Evolutionary conservation across 2,797 vertebrate species (phyloP).

Genomic region (Gephyroberyx darwinii): DNA sequence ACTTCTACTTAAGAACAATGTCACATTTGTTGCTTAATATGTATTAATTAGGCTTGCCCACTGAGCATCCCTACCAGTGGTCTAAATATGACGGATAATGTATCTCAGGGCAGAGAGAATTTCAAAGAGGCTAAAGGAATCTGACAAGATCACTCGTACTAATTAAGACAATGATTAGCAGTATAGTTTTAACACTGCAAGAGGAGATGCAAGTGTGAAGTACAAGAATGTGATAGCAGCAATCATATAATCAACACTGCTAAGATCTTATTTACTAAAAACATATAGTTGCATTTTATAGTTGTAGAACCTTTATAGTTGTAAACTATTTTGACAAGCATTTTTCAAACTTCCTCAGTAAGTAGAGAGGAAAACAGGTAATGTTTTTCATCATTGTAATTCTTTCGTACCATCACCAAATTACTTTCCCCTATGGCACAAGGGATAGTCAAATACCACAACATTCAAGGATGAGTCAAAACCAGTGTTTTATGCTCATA

Average conservation of each 20-base stretch:
- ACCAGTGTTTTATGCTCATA: conserved; percentile 89
- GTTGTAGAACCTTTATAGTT: too few species aligned
- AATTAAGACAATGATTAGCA: conserved; percentile 43
- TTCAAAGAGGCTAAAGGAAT: conserved; percentile 40
- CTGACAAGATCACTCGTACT: conserved; percentile 53
- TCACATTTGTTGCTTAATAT: conserved; percentile 67
- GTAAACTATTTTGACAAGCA: too few species aligned
- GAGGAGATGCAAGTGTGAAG: too few species aligned
- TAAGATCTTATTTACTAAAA: too few species aligned
- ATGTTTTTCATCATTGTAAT: too few species aligned
- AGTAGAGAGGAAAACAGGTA: too few species aligned
- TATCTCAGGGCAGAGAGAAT: conserved; percentile 13
- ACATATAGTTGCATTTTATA: too few species aligned
- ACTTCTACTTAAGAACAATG: conserved; percentile 61
- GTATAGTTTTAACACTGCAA: conserved; percentile 17
- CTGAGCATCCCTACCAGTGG: conserved; percentile 41
- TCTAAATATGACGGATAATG: conserved; percentile 48
- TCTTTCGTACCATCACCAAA: too few species aligned
- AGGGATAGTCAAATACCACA: conserved; percentile 14
- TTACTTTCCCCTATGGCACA: too few species aligned
- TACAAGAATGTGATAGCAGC: too few species aligned
- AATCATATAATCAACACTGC: too few species aligned
- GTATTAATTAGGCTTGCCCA: conserved; percentile 63
- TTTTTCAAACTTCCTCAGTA: too few species aligned
- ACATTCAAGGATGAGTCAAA: conserved; percentile 60